Evolutionary conservation across 2,113 vertebrate genomes (phyloP), one percentile per base, ranked within the genome.

Genomic region (Amblyornis subalaris): DNA sequence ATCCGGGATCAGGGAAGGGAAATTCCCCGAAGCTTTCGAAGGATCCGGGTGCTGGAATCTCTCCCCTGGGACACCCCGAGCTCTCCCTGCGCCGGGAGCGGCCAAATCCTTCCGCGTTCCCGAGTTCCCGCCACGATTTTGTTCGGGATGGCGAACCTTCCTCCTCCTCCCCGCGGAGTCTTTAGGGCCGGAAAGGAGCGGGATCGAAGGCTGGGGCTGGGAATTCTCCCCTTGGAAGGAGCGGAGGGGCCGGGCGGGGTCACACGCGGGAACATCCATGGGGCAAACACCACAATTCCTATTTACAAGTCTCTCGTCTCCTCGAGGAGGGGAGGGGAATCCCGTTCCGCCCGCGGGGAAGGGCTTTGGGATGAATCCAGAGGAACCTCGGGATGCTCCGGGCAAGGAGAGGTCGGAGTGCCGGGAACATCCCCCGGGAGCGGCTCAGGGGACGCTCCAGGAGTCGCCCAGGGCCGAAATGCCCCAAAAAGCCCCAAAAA

Each of bases 221-320:
- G 24, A 50, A 40, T 58, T 44, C 64, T 47, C 4, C 0, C 22
- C 47, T 5, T 21, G 64, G 22, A 24, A n/a, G 36, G 64, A 51
- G 70, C 55, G 6, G 81, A 77, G 77, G 75, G 60, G 38, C 26
- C 0, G 2, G 45, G 25, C n/a, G 28, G 74, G 45, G 14, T 36
- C 45, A n/a, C 77, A 57, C 2, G 3, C 17, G 23, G 42, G 18
- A 70, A 93, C 85, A 48, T 11, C 17, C 2, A 19, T 31, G 55
- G 45, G 48, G 36, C 64, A 58, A 77, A 90, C 3, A 4, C 62
- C 65, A 45, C 4, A 4, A 6, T 15, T 6, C 31, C 3, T 93
- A 95, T 93, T 61, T 93, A 93, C 91, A 96, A 62, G n/a, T 71
- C 91, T 80, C 33, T 85, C 38, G 13, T 53, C 87, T 78, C 85